Conservation (phyloP, 2,113 vertebrate species). For the Acrocephalus arundinaceus region DNA sequence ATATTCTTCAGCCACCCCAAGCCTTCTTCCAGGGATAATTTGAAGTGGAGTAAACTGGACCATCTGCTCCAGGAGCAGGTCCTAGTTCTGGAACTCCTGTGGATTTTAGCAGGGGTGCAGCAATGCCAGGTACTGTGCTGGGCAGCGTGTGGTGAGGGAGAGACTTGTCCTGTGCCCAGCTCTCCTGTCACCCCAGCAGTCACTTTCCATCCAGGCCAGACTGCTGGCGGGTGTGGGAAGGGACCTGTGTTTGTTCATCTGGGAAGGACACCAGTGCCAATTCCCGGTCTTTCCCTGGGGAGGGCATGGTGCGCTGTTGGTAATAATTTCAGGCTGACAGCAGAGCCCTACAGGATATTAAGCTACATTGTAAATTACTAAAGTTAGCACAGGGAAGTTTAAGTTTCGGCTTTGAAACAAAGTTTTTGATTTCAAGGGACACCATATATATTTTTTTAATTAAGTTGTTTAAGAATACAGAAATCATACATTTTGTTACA, state of each 20-base stretch:
- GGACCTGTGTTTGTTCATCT: background rate
- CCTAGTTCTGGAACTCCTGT: background rate
- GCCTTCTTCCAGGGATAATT: background rate
- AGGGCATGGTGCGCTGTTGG: background rate
- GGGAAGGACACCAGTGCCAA: background rate
- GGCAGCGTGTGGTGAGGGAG: fast-evolving
- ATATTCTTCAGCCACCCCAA: background rate
- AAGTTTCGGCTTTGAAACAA: background rate
- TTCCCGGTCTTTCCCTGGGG: background rate
- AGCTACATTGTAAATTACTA: background rate
- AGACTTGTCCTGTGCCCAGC: background rate
- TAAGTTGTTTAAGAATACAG: background rate
- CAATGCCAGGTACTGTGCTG: background rate
- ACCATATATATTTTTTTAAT: background rate
- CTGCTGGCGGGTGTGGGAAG: background rate
- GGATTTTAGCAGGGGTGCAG: background rate
- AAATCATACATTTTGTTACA: background rate
- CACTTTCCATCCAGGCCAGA: fast-evolving
- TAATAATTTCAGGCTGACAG: background rate
- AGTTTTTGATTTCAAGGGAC: background rate
- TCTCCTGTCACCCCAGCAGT: background rate
- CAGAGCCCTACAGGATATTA: background rate
- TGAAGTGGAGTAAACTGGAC: background rate
- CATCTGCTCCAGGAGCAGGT: background rate
- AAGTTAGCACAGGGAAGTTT: background rate